A percentile compares a stretch with the other conserved stretches of the same genome.
These are phyloP conservation scores for Crocodylus rhombifer DNA, from an alignment of 2,797 vertebrate genomes.

Conservation along the genomic window DNA sequence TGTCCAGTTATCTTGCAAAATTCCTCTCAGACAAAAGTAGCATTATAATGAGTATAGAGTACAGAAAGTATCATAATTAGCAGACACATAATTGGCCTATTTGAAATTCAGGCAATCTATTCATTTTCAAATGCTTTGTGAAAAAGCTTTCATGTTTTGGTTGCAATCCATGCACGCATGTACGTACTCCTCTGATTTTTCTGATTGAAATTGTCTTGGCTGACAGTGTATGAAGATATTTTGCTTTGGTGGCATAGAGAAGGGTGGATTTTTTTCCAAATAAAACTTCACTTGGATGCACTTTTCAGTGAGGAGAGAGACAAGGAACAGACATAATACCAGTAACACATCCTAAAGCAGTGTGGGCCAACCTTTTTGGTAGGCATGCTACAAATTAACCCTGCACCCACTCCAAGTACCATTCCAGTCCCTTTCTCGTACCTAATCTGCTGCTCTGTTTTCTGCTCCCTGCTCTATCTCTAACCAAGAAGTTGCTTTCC, in stretches of 20 bases:
- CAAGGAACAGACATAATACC: not conserved
- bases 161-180: not conserved
- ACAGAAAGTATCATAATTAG: conserved; percentile 51
- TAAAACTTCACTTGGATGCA: not conserved
- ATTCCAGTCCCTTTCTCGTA: too few relatives aligned
- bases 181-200: conserved; percentile 10
- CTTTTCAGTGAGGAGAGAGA: not conserved
- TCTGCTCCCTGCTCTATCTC: too few relatives aligned
- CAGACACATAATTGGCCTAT: conserved; percentile 53
- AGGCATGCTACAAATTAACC: too few relatives aligned
- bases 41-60: conserved; percentile 45
- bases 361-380: too few relatives aligned
- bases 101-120: conserved; percentile 45
- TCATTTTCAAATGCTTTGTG: conserved; percentile 34
- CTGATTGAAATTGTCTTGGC: not conserved
- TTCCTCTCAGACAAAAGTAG: conserved; percentile 51
- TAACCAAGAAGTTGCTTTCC: too few relatives aligned
- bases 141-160: not conserved
- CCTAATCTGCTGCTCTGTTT: too few relatives aligned
- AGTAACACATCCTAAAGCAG: not conserved
- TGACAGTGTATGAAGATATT: not conserved
- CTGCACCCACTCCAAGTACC: too few relatives aligned
- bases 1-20: conserved; percentile 74
- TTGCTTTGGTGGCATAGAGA: not conserved
- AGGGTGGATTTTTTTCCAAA: conserved; percentile 2